Evolutionary conservation across 2,888 invertebrate species (phyloP).

Genomic region (Cotesia congregata): DNA sequence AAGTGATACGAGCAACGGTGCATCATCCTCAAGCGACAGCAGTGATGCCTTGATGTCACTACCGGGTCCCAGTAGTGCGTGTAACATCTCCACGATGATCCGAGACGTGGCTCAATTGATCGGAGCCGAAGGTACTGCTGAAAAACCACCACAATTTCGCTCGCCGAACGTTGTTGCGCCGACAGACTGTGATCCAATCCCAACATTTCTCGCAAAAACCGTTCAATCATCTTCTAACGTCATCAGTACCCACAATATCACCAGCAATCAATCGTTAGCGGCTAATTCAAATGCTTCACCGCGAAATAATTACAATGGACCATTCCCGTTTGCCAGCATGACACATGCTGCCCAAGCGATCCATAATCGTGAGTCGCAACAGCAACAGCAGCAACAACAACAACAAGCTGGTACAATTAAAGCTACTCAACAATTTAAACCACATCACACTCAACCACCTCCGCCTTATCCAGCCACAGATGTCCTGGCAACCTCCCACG

Average conservation of each 20-base stretch:
- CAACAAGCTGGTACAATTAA: constrained; percentile 58
- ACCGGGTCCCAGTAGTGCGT: constrained; percentile 66
- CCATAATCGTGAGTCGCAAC: constrained; percentile 77
- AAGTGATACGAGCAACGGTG: constrained; percentile 57
- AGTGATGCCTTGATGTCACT: constrained; percentile 60
- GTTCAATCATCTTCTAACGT: constrained; percentile 55
- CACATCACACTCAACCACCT: constrained; percentile 67
- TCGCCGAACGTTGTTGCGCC: constrained; percentile 92
- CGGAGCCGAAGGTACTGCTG: constrained; percentile 64
- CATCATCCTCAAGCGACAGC: constrained; percentile 54
- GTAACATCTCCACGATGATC: constrained; percentile 63
- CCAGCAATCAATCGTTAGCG: constrained; percentile 55
- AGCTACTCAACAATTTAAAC: constrained; percentile 61
- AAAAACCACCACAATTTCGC: constrained; percentile 75
- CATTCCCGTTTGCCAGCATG: constrained; percentile 93
- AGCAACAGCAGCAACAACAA: constrained; percentile 51
- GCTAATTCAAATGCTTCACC: constrained; percentile 67
- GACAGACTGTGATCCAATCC: constrained; percentile 79
- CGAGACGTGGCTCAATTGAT: constrained; percentile 67
- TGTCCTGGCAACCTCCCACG: constrained; percentile 58
- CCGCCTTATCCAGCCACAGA: constrained; percentile 70
- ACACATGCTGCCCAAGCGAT: constrained; percentile 84
- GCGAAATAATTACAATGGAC: constrained; percentile 73
- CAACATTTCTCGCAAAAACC: constrained; percentile 64
- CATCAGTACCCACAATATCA: constrained; percentile 51